Evolutionary conservation across 2,113 vertebrate genomes (phyloP), one percentile per base, ranked within the genome.

Genomic region (Scolopax mira): DNA sequence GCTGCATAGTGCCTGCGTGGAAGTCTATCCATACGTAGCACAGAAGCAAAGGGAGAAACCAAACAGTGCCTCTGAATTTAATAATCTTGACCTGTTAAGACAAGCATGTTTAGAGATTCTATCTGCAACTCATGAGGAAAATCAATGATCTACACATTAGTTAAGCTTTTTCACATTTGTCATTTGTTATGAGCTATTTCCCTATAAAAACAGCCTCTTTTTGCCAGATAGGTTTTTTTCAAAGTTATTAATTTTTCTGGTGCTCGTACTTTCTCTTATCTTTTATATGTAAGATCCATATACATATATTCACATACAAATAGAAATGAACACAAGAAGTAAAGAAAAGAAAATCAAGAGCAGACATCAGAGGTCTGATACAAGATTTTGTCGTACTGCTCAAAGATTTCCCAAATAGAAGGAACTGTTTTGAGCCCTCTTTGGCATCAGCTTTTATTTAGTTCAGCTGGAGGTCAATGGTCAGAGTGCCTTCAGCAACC

Each of bases 21-120:
- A 11, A 58, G 5, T 2, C 64, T 24, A 0, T 1, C 11, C 4
- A 0, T 2, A 27, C 11, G 7, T 0, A 25, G 25, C 44, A 49
- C 52, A 37, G 31, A 11, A 19, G 37, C 6, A 46, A 79, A 51
- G 24, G 39, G 73, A 23, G 7, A 64, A 64, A 41, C 18, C 23
- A 42, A 66, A 23, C 7, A 60, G 6, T 1, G 7, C 49, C 65
- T 31, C 15, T 22, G 42, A 84, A 71, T 1, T 0, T 14, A 46
- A 42, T 73, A 16, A 39, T 25, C 30, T 73, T 58, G 42, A 30
- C 39, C 25, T 33, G 9, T 51, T 57, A 67, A 33, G 46, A 42
- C 46, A 78, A 82, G 33, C 15, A 55, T 11, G 19, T 54, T 24
- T 25, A 35, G 25, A 28, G 25, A n/a, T 57, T 2, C 57, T 31